A percentile compares a stretch with the other conserved stretches of the same genome.
Conservation (phyloP, 2,113 vertebrate species). For the Oreochromis spilurus region DNA sequence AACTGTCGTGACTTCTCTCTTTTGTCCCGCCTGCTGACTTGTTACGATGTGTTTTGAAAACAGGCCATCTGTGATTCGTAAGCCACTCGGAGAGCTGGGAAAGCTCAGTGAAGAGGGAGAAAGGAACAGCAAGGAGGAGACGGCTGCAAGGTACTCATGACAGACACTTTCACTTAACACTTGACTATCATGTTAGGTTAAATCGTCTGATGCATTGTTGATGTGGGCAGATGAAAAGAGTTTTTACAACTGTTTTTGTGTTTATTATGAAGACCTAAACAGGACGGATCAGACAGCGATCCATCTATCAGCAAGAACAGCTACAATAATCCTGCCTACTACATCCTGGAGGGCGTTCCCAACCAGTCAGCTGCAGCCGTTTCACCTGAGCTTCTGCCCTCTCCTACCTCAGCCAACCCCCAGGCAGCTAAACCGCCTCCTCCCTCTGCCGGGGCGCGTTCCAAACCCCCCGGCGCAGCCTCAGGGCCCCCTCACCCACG, state of each 20-base stretch:
- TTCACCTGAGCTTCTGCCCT: slow-evolving; percentile 67
- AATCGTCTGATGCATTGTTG: background rate
- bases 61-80: slow-evolving; percentile 77
- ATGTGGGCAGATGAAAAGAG: background rate
- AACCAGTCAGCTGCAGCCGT: slow-evolving; percentile 81
- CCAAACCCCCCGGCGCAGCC: slow-evolving; percentile 69
- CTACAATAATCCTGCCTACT: slow-evolving; percentile 96
- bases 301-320: slow-evolving; percentile 82
- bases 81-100: slow-evolving; percentile 69
- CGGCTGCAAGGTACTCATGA: slow-evolving; percentile 70
- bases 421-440: slow-evolving; percentile 56
- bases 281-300: slow-evolving; percentile 74
- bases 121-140: slow-evolving; percentile 75
- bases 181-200: background rate
- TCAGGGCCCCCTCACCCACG: slow-evolving; percentile 33
- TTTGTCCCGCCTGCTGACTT: background rate
- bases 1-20: background rate
- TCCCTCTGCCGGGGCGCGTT: slow-evolving; percentile 49
- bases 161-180: background rate
- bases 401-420: slow-evolving; percentile 56
- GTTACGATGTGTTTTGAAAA: background rate
- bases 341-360: slow-evolving; percentile 92
- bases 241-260: background rate
- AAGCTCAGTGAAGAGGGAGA: slow-evolving; percentile 85
- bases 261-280: slow-evolving; percentile 73